phyloP scores from a whole-genome alignment of 1,140 invertebrate genomes.

The Tetramorium alpestre region DNA sequence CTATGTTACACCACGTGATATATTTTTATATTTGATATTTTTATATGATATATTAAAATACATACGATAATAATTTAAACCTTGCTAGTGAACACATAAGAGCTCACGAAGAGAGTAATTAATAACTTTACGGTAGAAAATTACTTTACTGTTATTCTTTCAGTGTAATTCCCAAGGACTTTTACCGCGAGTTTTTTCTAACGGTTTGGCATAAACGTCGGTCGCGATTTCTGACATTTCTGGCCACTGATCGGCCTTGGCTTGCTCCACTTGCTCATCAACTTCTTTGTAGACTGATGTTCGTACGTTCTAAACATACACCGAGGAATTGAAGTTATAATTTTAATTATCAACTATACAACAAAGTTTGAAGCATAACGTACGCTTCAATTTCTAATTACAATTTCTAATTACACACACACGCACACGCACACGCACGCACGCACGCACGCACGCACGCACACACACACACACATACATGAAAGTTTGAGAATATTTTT shows the following conservation, averaged over 20 bases:
- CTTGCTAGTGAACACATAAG: background rate
- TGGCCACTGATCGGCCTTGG: conserved; percentile 62
- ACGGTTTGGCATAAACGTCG: conserved; percentile 60
- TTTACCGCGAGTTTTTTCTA: conserved; percentile 66
- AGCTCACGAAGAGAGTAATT: background rate
- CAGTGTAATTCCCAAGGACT: conserved; percentile 63
- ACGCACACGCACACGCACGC: too few relatives aligned
- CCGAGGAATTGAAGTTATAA: background rate
- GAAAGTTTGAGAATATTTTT: background rate
- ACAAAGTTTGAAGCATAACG: background rate
- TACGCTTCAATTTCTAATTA: background rate
- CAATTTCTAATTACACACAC: too few relatives aligned
- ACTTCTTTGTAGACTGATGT: conserved; percentile 56
- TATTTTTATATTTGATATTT: background rate
- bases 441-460: too few relatives aligned
- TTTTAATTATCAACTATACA: background rate
- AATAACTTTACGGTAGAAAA: background rate
- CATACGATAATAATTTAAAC: background rate
- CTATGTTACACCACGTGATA: too few relatives aligned
- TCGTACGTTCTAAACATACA: conserved; percentile 45
- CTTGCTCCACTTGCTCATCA: conserved; percentile 61
- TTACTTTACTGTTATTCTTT: background rate
- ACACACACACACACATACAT: background rate
- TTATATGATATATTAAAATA: background rate
- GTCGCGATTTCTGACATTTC: conserved; percentile 57